phyloP scores from a whole-genome alignment of 1,140 invertebrate species.

The Rhagoletis zephyria region DNA sequence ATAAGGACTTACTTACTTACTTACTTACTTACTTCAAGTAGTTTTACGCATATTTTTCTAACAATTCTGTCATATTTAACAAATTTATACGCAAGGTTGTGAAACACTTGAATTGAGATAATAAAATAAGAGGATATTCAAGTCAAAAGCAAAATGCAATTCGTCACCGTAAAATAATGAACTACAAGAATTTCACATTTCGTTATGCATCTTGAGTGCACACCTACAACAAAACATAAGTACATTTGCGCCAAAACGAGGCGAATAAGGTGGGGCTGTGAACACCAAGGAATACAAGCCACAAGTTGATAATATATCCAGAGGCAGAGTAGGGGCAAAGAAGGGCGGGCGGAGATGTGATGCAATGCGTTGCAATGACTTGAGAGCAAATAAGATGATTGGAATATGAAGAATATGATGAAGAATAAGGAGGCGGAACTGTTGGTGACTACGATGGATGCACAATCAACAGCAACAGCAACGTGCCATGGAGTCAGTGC shows the following conservation, averaged over 20 bases:
- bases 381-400: conserved; percentile 42
- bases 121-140: conserved; percentile 49
- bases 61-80: background rate
- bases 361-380: conserved; percentile 26
- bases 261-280: background rate
- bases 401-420: background rate
- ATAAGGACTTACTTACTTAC: background rate
- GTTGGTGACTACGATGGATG: conserved; percentile 25
- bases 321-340: background rate
- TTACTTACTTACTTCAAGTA: background rate
- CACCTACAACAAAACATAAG: background rate
- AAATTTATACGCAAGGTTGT: background rate
- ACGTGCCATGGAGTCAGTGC: background rate
- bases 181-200: conserved; percentile 51
- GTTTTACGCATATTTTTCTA: background rate
- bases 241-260: background rate
- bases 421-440: background rate
- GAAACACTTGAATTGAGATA: conserved; percentile 19
- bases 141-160: conserved; percentile 48
- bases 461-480: background rate
- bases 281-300: conserved; percentile 34
- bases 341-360: background rate
- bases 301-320: conserved; percentile 20
- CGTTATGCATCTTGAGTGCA: background rate
- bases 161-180: conserved; percentile 48